Evolutionary conservation across 1,140 invertebrate genomes (phyloP), one percentile per base, ranked within the genome.

Genomic region (Pogonomyrmex californicus): DNA sequence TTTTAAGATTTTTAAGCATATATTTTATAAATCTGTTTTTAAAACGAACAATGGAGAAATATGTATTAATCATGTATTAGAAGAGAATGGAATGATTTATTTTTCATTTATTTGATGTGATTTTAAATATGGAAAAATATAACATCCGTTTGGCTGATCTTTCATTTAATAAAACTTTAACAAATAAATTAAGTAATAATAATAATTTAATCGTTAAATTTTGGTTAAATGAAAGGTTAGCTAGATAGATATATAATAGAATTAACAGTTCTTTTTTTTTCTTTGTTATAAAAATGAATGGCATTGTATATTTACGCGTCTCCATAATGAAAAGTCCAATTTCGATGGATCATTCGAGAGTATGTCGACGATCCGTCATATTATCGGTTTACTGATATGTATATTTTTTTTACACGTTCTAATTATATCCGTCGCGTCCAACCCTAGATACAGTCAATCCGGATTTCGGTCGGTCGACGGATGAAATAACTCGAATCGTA

Each of bases 401-500:
- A 66, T 77, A 76, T 85, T 85, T 85, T 23, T 77, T 85, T 85
- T 71, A 71, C 78, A 58, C 76, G 68, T 75, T 87, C 86, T 85
- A 87, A 87, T 87, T 68, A 87, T 87, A 83, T 83, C 86, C 65
- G 41, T 81, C 79, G 41, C 41, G 54, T 54, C 36, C 65, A 58
- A 38, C 56, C 51, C 75, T 78, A 41, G 49, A 12, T 54, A 66
- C 65, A 49, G 77, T 62, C 86, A 83, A 71, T 87, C 49, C 33
- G 81, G 71, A 87, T 85, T 85, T 85, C 63, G 71, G 81, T 66
- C 70, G 47, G 66, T 33, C 47, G 85, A 51, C 47, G 65, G 60
- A 68, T 38, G 66, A 85, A 75, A 76, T 85, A 85, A 87, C 86
- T 87, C 81, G 86, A 87, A 87, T 87, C 81, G 62, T 85, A 70